phyloP scores from a whole-genome alignment of 2,888 invertebrate genomes.

The Andricus curvator region DNA sequence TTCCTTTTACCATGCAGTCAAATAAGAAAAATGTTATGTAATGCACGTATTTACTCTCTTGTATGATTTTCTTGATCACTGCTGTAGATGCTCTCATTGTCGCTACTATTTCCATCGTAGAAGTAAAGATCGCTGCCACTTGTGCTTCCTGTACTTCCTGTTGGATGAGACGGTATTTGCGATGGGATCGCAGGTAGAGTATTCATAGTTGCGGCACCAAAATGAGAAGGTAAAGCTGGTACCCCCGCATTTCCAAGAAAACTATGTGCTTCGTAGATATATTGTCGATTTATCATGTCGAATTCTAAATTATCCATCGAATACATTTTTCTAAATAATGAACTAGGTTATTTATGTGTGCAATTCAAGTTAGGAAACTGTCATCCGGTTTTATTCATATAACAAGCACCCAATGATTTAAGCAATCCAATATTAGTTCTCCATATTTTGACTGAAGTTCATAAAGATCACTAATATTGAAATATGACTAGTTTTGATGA shows the following conservation, averaged over 20 bases:
- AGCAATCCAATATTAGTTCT: neutral
- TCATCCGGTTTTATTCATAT: too few relatives aligned
- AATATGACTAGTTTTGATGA: neutral
- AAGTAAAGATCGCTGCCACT: conserved; percentile 86
- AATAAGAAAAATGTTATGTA: too few relatives aligned
- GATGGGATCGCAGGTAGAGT: conserved; percentile 71
- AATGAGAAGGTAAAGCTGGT: conserved; percentile 75
- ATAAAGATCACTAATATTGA: neutral
- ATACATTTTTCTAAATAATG: conserved; percentile 79
- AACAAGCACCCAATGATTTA: conserved; percentile 3
- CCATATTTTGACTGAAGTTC: neutral
- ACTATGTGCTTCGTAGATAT: conserved; percentile 80
- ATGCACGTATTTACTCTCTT: conserved; percentile 81
- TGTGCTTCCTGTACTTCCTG: conserved; percentile 82
- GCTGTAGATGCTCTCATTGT: conserved; percentile 86
- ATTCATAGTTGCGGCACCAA: conserved; percentile 65
- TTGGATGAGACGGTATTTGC: conserved; percentile 72
- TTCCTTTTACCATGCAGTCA: too few relatives aligned
- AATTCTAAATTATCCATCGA: conserved; percentile 85
- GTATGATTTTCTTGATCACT: conserved; percentile 91
- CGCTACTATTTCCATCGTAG: conserved; percentile 84
- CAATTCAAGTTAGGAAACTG: neutral
- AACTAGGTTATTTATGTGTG: conserved; percentile 1
- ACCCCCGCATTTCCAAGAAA: conserved; percentile 77
- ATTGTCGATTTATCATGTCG: conserved; percentile 85